These are phyloP conservation scores for Stichodactyla mertensii DNA, from an alignment of 64 coral and sea anemone genomes.

Conservation along the genomic window DNA sequence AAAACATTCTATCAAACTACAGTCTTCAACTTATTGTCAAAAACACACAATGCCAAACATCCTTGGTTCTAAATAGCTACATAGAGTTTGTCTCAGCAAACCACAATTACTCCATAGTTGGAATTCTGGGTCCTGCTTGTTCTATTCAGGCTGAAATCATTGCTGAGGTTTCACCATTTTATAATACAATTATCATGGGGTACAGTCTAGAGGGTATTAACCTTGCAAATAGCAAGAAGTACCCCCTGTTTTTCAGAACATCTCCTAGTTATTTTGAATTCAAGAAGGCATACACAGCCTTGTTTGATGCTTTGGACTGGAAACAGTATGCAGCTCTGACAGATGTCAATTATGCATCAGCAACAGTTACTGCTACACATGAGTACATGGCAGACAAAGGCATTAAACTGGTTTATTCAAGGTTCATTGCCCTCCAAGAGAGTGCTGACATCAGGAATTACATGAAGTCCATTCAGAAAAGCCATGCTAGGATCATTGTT, in stretches of 20 bases:
- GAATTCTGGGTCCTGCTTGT: constrained; percentile 75
- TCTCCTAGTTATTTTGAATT: constrained; percentile 93
- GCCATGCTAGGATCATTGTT: constrained; percentile 67
- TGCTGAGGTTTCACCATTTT: constrained; percentile 69
- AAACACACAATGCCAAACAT: constrained; percentile 79
- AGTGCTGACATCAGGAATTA: constrained; percentile 71
- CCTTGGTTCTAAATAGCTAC: constrained; percentile 65
- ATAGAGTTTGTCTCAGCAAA: constrained; percentile 70
- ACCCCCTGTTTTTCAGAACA: constrained; percentile 85
- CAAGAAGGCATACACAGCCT: constrained; percentile 62
- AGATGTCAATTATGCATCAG: constrained; percentile 77
- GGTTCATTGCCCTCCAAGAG: constrained; percentile 60
- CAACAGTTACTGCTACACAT: constrained; percentile 67
- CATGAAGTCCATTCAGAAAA: constrained; percentile 60
- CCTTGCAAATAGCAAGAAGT: constrained; percentile 63
- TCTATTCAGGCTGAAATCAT: constrained; percentile 81
- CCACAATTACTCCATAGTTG: constrained; percentile 50
- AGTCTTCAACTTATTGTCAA: constrained; percentile 58
- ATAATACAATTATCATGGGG: constrained; percentile 80
- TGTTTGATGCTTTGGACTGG: constrained; percentile 78
- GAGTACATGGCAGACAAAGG: constrained; percentile 53
- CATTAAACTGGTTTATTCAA: constrained; percentile 64
- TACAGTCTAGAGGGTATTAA: constrained; percentile 76
- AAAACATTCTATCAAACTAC: constrained; percentile 58
- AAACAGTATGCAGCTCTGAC: constrained; percentile 83